A percentile compares a stretch with the other conserved stretches of the same genome.
phyloP scores from a whole-genome alignment of 2,797 vertebrate species.

The Anguilla obscura region DNA sequence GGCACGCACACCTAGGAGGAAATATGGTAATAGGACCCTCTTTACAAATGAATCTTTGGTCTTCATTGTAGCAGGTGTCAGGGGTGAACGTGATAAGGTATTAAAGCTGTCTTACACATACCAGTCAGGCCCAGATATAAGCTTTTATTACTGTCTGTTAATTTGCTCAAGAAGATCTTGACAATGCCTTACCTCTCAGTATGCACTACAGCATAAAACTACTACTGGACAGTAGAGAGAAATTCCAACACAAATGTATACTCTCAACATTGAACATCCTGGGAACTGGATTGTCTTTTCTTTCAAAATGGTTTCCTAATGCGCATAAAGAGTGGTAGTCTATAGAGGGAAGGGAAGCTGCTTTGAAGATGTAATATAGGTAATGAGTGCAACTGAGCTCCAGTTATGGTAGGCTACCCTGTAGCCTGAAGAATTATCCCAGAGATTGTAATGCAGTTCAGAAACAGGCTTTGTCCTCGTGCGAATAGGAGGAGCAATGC shows the following conservation, averaged over 20 bases:
- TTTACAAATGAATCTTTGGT: neutral
- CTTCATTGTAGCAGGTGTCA: neutral
- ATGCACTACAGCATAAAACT: neutral
- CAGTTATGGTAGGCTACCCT: neutral
- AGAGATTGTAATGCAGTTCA: conserved; percentile 2
- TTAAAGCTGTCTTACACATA: neutral
- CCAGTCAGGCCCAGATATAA: neutral
- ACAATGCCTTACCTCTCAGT: neutral
- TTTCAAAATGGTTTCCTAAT: neutral
- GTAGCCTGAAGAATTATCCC: neutral
- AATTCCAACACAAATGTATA: neutral
- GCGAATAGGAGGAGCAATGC: neutral
- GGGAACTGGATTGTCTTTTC: neutral
- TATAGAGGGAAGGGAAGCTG: neutral
- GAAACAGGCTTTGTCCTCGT: no score
- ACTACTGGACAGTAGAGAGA: neutral
- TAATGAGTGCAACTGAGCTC: neutral
- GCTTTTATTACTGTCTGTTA: neutral
- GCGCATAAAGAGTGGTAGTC: neutral
- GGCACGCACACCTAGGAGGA: neutral
- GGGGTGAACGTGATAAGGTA: neutral
- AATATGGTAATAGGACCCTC: neutral
- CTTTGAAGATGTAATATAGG: neutral
- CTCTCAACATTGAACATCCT: neutral
- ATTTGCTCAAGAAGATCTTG: neutral